phyloP scores from a whole-genome alignment of 2,797 vertebrate species.

The Vireo griseus region DNA sequence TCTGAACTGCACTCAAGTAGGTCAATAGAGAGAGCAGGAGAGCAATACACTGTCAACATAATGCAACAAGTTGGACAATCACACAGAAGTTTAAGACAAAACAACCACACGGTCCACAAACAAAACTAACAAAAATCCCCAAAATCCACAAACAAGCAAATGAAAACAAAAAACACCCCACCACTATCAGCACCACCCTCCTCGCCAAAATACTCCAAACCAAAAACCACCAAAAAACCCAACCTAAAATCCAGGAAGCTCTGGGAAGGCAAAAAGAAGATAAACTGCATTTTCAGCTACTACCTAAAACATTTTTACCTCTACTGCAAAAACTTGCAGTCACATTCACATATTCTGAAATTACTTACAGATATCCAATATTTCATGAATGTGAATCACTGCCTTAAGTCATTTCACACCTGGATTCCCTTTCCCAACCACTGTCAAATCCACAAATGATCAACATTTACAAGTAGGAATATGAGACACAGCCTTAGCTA shows the following conservation, averaged over 20 bases:
- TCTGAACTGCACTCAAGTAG: neutral
- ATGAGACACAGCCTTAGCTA: neutral
- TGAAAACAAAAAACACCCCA: neutral
- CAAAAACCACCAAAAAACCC: neutral
- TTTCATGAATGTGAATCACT: neutral
- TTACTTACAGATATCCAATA: neutral
- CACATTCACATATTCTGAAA: neutral
- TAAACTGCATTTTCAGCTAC: neutral
- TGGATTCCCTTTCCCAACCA: neutral
- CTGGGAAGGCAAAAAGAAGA: neutral
- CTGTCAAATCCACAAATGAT: neutral
- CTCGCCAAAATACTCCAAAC: rapidly evolving
- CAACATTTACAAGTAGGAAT: neutral
- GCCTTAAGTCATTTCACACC: neutral
- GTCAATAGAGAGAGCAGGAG: neutral
- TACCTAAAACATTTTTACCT: neutral
- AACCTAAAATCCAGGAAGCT: neutral
- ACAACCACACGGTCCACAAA: neutral
- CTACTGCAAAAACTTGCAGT: neutral
- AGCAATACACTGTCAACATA: neutral
- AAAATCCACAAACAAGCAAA: neutral
- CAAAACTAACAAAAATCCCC: neutral
- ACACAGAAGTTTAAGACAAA: neutral
- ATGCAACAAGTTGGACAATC: neutral
- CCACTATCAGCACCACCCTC: neutral